Evolutionary conservation across 2,888 invertebrate species (phyloP), one percentile per base, ranked within the genome.

Genomic region (Adelognathus sp.): DNA sequence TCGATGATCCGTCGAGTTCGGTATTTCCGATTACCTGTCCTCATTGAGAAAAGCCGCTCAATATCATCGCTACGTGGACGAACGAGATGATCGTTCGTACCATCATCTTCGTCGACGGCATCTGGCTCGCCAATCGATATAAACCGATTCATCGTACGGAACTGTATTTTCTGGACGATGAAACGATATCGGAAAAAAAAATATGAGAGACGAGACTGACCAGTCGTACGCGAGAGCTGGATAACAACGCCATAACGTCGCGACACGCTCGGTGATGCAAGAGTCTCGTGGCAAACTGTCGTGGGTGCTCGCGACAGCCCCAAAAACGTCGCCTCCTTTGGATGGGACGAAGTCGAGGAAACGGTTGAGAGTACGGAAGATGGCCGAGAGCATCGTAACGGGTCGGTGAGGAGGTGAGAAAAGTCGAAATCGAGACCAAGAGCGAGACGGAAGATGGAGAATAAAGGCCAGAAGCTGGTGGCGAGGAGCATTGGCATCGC

Each of bases 401-500:
- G 39, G 14, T 1, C 21, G 16, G 27, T 2, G 27, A 33, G 11
- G 44, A 44, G 39, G 52, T 54, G 31, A 31, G 61, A 72, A 72
- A 54, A 41, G 63, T 50, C 39, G 41, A 63, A 52, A 72, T 39
- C 50, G 21, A 16, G 14, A 58, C 46, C 29, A 29, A 52, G 60
- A 61, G 76, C 4, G 31, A 72, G 66, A 66, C 1, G 14, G 11
- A 52, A 1, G 3, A 7, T 29, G n/a, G 11, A 39, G 39, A 60
- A 36, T 27, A 27, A 52, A 39, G 52, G 54, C 18, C 27, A 56
- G 69, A 71, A 33, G 61, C 58, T 39, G 52, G 33, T 69, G 56
- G 60, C 52, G 70, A 31, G 76, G 64, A 76, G 74, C 75, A 80
- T 75, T 82, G 80, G 77, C 56, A 82, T 74, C 86, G 83, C 21